These are phyloP conservation scores for Pyrochroa serraticornis DNA, from an alignment of 2,888 invertebrate species.

Conservation along the genomic window DNA sequence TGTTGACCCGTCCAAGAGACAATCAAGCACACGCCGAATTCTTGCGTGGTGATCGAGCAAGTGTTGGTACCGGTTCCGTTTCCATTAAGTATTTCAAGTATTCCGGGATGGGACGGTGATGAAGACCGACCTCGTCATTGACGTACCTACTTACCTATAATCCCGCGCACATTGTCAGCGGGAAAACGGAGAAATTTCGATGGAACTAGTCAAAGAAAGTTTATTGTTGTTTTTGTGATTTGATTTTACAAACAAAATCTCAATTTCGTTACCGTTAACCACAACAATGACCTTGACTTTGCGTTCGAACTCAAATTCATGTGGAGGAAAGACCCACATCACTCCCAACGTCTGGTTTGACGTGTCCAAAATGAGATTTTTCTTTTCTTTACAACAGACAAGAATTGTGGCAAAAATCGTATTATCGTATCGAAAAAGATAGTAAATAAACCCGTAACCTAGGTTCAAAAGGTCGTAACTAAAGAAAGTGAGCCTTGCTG, in stretches of 20 bases:
- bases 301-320: background rate
- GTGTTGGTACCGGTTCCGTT: conserved; percentile 9
- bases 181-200: conserved; percentile 15
- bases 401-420: too few species aligned
- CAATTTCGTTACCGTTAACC: conserved; percentile 26
- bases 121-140: background rate
- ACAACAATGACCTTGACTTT: conserved; percentile 18
- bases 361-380: too few species aligned
- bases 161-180: conserved; percentile 16
- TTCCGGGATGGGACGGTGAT: conserved; percentile 18
- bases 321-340: background rate
- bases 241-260: conserved; percentile 3
- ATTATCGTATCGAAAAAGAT: too few species aligned
- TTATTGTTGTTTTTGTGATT: conserved; percentile 16
- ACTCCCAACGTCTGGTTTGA: too few species aligned
- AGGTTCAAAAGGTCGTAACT: background rate
- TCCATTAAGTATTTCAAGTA: background rate
- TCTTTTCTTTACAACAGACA: too few species aligned
- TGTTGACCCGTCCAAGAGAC: conserved; percentile 1
- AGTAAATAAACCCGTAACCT: background rate
- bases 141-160: conserved; percentile 19
- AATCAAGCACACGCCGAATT: background rate
- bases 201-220: conserved; percentile 16
- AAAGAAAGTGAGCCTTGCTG: background rate
- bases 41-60: background rate